Base-by-base conservation (phyloP, 30 jellyfish, hydroid and myxozoan genomes). In the Aurelia aurita complex sp. Pacific region DNA sequence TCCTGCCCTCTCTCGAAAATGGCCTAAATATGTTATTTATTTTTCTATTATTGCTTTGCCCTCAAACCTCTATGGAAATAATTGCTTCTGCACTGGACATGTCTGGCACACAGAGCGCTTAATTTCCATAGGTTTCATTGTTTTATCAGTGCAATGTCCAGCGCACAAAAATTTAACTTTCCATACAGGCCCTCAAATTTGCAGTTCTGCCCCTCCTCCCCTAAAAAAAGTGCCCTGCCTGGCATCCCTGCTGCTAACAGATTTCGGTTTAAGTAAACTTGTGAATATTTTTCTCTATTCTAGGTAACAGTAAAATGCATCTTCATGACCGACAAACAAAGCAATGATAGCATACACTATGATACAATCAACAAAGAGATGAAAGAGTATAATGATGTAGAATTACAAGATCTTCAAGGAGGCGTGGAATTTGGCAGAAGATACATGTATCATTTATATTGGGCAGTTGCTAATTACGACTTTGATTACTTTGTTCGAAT, bases 391-490 rank as follows among this genome's bases (percentile, higher is more conserved):
- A 67, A 74, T n/a, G 98, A 92, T 79, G 61, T 92, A 17, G 83
- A 62, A 12, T 77, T 92, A 64, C 98, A 92, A 64, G 54, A 77
- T 2, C 89, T 86, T 1, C 29, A 54, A 12, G 97, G 97, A 23
- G 98, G 98, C 1, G 86, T 85, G 54, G 97, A 87, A 38, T 92
- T 92, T 76, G 98, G 98, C n/a, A 77, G 18, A 32, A 74, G 98
- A 57, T 92, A 80, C 82, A 52, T 92, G 80, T 92, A 86, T 73
- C 98, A 92, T 85, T 65, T 92, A 86, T 54, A 73, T 68, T 92
- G 97, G 97, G 97, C 98, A 32, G 42, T 81, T 70, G 68, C 64
- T 66, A 78, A 87, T 59, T 92, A 80, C 52, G 68, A 92, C 10
- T 92, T 87, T 81, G 97, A 92, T 74, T 92, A 92, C 67, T 75